phyloP scores from a whole-genome alignment of 2,113 vertebrate species.

The Motacilla tschutschensis region DNA sequence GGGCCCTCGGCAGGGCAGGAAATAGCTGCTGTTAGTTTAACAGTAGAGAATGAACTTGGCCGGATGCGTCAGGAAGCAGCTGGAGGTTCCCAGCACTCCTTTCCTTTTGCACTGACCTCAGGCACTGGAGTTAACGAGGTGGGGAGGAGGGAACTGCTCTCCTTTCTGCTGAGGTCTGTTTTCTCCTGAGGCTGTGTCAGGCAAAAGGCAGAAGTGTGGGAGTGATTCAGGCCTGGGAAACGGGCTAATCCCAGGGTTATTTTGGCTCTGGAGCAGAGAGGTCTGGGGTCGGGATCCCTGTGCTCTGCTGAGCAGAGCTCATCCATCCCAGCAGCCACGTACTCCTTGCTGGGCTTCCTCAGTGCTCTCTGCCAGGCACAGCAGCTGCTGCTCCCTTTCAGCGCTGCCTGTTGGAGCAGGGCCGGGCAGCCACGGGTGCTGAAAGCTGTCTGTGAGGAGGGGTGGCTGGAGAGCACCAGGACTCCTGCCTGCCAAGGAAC shows the following conservation, averaged over 20 bases:
- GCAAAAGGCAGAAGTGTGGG: neutral
- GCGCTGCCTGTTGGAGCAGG: neutral
- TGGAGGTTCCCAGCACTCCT: conserved; percentile 11
- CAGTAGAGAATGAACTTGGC: neutral
- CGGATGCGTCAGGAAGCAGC: neutral
- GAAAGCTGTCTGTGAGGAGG: neutral
- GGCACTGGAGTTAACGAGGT: neutral
- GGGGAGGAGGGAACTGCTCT: neutral
- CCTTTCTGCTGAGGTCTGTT: neutral
- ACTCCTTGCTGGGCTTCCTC: neutral
- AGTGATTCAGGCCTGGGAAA: neutral
- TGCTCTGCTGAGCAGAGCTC: neutral
- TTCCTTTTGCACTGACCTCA: conserved; percentile 25
- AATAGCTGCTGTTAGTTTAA: neutral
- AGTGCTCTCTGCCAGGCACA: neutral
- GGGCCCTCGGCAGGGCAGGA: neutral
- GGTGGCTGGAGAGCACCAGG: neutral
- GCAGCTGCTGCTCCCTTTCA: neutral
- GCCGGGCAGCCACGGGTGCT: rapidly evolving
- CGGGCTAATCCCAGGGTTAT: rapidly evolving
- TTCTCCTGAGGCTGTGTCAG: neutral
- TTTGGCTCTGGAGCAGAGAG: neutral
- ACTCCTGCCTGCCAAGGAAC: neutral
- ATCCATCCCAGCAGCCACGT: neutral
- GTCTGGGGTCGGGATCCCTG: rapidly evolving